Evolutionary conservation across 1,140 invertebrate genomes (phyloP).

Genomic region (Argopecten irradians): DNA sequence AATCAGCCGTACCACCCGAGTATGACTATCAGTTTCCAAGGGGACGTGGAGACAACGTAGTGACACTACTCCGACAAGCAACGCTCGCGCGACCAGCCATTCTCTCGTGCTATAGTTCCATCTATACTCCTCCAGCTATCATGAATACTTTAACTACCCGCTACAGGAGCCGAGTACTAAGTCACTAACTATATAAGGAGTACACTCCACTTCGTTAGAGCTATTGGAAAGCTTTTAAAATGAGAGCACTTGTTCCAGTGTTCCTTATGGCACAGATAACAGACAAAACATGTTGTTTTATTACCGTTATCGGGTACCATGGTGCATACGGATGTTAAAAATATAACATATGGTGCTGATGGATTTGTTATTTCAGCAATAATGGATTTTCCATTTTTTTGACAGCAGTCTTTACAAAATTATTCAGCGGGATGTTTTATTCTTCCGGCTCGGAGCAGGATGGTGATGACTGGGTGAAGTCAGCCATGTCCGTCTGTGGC

Average conservation of each 20-base stretch:
- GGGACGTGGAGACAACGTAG: background rate
- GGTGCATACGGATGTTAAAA: background rate
- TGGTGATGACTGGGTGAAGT: background rate
- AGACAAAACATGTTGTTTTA: background rate
- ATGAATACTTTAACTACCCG: background rate
- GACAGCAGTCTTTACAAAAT: background rate
- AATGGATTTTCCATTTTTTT: background rate
- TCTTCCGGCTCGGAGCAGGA: background rate
- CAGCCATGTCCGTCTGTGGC: background rate
- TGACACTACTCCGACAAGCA: background rate
- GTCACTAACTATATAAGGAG: background rate
- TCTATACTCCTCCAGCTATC: background rate
- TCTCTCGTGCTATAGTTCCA: background rate
- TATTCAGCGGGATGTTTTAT: background rate
- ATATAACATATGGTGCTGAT: background rate
- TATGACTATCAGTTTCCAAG: background rate
- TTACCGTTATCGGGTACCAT: background rate
- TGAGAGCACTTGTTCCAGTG: background rate
- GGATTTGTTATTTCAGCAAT: background rate
- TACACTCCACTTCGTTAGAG: background rate
- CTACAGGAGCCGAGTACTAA: background rate
- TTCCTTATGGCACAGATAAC: background rate
- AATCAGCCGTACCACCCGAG: background rate
- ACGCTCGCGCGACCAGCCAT: background rate
- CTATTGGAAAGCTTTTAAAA: conserved; percentile 6